Evolutionary conservation across 2,113 vertebrate genomes (phyloP), one percentile per base, ranked within the genome.

Genomic region (Pleuronectes platessa): DNA sequence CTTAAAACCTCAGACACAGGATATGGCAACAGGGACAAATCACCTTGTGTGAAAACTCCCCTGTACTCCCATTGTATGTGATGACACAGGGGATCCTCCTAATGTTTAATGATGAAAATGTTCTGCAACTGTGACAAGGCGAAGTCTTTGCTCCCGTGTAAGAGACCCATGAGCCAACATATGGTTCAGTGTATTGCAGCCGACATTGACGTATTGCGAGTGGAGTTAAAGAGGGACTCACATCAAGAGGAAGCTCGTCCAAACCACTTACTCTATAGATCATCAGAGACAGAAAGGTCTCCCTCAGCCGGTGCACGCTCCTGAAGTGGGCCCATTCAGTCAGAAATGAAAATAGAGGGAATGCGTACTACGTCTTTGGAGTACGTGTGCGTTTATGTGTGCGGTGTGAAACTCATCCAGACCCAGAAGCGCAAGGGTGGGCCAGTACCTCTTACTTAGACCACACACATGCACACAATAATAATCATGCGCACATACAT

Each of bases 201-300:
- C 62, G 82, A 93, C 91, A 90, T 77, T 93, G 92, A 92, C 88
- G 68, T 89, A 93, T 92, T 86, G 79, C 78, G 31, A 76, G 81
- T 73, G 59, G 64, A 76, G 88, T 81, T 78, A 51, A 86, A 86
- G 74, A 79, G 74, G 85, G 84, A 81, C 81, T 89, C 83, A 71
- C 85, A 83, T 89, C 83, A 89, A 86, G 81, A 84, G 83, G 75
- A 87, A 74, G 82, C 70, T 67, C 55, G 67, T 84, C 86, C 79
- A 89, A 86, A 88, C 80, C 79, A 64, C 87, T 87, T 54, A 76
- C 74, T 78, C 91, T 67, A 91, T 89, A 91, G 80, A 93, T 93
- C 92, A 90, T 88, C 74, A 72, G 81, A 86, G 87, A 87, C 78
- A 82, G 83, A 81, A 71, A 68, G 71, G 78, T 86, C 82, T 88